Base-by-base conservation (phyloP, 1,140 invertebrate genomes). In the Trichonephila inaurata region DNA sequence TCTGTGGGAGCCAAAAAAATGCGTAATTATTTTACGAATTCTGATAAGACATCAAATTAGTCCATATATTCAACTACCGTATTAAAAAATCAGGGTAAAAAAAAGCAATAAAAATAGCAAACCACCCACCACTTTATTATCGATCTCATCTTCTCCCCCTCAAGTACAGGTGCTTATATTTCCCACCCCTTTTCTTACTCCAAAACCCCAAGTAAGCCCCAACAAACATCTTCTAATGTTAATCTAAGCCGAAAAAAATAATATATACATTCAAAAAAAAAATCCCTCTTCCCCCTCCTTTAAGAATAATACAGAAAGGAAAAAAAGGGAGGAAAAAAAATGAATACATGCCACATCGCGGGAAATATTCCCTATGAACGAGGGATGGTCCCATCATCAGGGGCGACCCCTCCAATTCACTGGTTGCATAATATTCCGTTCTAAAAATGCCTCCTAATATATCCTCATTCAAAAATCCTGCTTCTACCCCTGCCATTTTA, bases 181-280 rank as follows among this genome's bases (percentile, higher is more conserved):
- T 24, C 82, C 58, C 82, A 60, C 82, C 81, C 81, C 82, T 60
- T 60, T 85, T 85, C 82, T 60, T 61, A 61, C 58, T 60, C 58
- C 60, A 61, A 83, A n/a, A 85, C 44, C 51, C 12, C 44, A 58
- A 61, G 82, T 61, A 58, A 85, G 40, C 82, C 82, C 24, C 44
- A 21, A 85, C 82, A 85, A 85, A 85, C 51, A 85, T 85, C 82
- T 58, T 61, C 82, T 85, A 61, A 85, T 85, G 82, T 61, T 85
- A 85, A 85, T 85, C 82, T 61, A 85, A 85, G 58, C 44, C 21
- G 44, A 58, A 21, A 85, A 85, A 60, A 83, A 85, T n/a, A 28
- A 60, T 60, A 60, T 33, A 85, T 61, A 58, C 44, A 85, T n/a
- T 60, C 40, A 85, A 24, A 58, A 60, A 60, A 82, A 82, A 51